These are phyloP conservation scores for Hydrozoanthus tunicans DNA, from an alignment of 64 coral and sea anemone genomes.

Conservation along the genomic window DNA sequence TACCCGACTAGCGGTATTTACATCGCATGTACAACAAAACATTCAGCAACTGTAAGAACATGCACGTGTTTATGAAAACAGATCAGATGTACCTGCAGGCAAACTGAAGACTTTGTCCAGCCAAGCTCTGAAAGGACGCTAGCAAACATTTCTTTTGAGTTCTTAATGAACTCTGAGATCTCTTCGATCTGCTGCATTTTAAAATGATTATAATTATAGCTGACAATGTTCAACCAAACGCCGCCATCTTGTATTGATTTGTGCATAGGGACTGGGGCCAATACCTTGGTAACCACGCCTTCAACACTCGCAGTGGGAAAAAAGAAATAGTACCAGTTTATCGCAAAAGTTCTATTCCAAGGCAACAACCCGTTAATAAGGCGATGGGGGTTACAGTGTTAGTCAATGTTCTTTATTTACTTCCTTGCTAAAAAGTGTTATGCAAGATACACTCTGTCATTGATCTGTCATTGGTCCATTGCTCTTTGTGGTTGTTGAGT, in stretches of 20 bases:
- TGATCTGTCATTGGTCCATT: too few relatives aligned
- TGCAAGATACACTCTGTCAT: too few relatives aligned
- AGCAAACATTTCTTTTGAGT: background rate
- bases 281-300: conserved; percentile 6
- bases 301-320: too few relatives aligned
- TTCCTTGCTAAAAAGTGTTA: too few relatives aligned
- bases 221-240: too few relatives aligned
- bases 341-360: background rate
- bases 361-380: background rate
- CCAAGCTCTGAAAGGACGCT: conserved; percentile 40
- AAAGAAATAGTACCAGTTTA: background rate
- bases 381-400: conserved; percentile 50
- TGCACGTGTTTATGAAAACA: background rate
- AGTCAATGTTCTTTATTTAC: background rate
- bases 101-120: conserved; percentile 36
- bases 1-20: too few relatives aligned
- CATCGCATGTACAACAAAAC: background rate
- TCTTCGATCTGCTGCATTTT: conserved; percentile 4
- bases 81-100: background rate
- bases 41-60: background rate
- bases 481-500: too few relatives aligned
- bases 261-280: background rate
- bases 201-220: background rate
- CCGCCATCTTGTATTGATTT: background rate
- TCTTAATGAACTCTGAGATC: conserved; percentile 7